Base-by-base conservation (phyloP, 2,888 invertebrate genomes). In the Osmoderma eremita region DNA sequence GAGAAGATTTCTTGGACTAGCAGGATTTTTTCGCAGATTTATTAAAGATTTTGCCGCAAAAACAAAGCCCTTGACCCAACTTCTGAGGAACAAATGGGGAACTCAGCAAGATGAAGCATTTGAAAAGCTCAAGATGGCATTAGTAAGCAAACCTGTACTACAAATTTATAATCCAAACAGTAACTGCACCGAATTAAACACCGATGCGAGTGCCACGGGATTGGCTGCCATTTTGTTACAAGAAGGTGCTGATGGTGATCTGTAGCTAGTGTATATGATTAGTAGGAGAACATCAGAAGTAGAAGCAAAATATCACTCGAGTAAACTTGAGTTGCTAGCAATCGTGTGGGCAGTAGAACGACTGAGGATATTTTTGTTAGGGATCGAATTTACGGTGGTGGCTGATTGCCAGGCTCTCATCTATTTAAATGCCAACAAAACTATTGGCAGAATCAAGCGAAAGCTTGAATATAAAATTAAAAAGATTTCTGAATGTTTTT, bases 311-410 rank as follows among this genome's bases (percentile, higher is more conserved):
- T 75, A 76, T 54, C 72, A 75, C 53, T 74, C 73, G 0, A 72
- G 68, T 17, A 76, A 78, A 15, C 39, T 74, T 3, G 78, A 80
- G 58, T 51, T 71, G 6, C 39, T 78, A 22, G 76, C 78, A 1
- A 69, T 78, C 3, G 70, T 76, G n/a, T 71, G 71, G 65, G 65
- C 72, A 0, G 24, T 76, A 0, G 70, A 75, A 12, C 70, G 75
- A 38, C 71, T 76, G 22, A 42, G 75, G 8, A 53, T 70, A 6
- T 70, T 76, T 54, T 48, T 76, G 6, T 54, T 76, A 13, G 72
- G 72, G 42, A 61, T 73, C 12, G 58, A 65, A 5, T 75, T 75
- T 48, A 67, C 50, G 0, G 67, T 76, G 2, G 54, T 74, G 0
- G 73, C 73, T 0, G 75, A 75, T 65, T 76, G 72, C 39, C 72